A percentile compares a stretch with the other conserved stretches of the same genome.
Evolutionary conservation across 2,888 invertebrate species (phyloP).

Genomic region (Drosophila tripunctata): DNA sequence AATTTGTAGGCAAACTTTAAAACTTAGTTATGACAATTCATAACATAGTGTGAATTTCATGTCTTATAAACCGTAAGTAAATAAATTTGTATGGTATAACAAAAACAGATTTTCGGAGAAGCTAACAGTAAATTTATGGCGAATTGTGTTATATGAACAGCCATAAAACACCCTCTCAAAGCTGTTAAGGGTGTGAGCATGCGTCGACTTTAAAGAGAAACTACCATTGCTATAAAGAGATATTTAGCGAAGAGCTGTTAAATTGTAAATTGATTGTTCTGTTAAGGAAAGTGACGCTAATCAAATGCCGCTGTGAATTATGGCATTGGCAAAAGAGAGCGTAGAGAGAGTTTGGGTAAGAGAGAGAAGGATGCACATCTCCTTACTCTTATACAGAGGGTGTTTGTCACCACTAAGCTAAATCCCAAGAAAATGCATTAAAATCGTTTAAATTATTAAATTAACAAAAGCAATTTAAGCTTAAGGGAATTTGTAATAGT

Average conservation of each 20-base stretch:
- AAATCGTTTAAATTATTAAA: no score
- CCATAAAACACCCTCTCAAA: constrained; percentile 12
- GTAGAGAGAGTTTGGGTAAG: neutral
- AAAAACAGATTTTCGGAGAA: constrained; percentile 1
- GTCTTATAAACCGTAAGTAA: neutral
- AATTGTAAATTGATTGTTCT: constrained; percentile 35
- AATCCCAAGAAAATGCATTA: neutral
- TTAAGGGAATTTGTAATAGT: no score
- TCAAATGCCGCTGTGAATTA: constrained; percentile 54
- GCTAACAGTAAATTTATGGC: neutral
- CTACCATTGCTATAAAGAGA: neutral
- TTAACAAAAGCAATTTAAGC: no score
- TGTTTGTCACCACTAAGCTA: constrained; percentile 27
- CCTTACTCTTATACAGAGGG: constrained; percentile 53
- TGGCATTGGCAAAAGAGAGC: constrained; percentile 10
- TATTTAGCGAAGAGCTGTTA: constrained; percentile 20
- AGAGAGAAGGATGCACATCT: neutral
- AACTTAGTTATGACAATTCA: neutral
- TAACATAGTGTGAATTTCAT: no score
- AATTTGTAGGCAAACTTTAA: no score
- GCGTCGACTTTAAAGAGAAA: constrained; percentile 29
- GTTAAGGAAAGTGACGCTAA: constrained; percentile 41
- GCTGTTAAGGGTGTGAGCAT: constrained; percentile 17
- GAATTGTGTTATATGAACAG: constrained; percentile 14
- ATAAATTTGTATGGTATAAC: neutral